Conservation (phyloP, 2,797 vertebrate species). For the Cuniculus paca region DNA sequence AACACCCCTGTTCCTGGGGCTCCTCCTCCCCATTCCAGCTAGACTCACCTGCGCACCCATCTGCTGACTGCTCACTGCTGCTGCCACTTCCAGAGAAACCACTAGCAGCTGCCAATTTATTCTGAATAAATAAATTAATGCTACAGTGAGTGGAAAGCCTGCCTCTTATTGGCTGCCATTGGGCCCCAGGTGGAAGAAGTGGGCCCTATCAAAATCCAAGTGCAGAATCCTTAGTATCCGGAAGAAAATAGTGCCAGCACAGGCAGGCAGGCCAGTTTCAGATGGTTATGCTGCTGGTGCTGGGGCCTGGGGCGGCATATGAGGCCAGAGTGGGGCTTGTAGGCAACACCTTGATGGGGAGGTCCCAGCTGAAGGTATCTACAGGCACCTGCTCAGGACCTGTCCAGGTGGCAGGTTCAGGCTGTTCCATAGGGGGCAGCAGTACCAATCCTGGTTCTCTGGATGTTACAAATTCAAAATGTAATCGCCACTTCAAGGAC, state of each 20-base stretch:
- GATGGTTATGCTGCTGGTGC: conserved; percentile 95
- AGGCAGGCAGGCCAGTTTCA: conserved; percentile 84
- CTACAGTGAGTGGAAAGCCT: conserved; percentile 68
- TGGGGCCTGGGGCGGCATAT: conserved; percentile 95
- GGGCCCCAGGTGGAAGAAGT: conserved; percentile 23
- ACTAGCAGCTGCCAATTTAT: conserved; percentile 82
- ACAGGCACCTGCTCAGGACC: conserved; percentile 96
- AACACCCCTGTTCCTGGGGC: conserved; percentile 79
- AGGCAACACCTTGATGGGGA: conserved; percentile 97
- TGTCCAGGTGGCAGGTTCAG: conserved; percentile 93
- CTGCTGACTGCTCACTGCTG: conserved; percentile 76
- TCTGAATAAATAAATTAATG: conserved; percentile 83
- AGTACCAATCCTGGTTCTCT: conserved; percentile 92
- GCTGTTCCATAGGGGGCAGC: conserved; percentile 92
- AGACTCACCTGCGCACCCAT: conserved; percentile 52
- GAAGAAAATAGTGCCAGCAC: background rate
- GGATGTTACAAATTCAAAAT: conserved; percentile 98
- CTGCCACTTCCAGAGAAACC: conserved; percentile 84
- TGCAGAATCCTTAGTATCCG: conserved; percentile 37
- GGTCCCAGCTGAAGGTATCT: conserved; percentile 99
- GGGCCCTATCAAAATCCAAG: conserved; percentile 19
- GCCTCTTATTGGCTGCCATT: conserved; percentile 48
- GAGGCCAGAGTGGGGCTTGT: conserved; percentile 97
- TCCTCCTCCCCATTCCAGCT: conserved; percentile 54
- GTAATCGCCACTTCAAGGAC: conserved; percentile 96